Percentiles rank a stretch among this genome's conserved stretches.
phyloP scores from a whole-genome alignment of 2,797 vertebrate genomes.

The Cephalopachus bancanus region DNA sequence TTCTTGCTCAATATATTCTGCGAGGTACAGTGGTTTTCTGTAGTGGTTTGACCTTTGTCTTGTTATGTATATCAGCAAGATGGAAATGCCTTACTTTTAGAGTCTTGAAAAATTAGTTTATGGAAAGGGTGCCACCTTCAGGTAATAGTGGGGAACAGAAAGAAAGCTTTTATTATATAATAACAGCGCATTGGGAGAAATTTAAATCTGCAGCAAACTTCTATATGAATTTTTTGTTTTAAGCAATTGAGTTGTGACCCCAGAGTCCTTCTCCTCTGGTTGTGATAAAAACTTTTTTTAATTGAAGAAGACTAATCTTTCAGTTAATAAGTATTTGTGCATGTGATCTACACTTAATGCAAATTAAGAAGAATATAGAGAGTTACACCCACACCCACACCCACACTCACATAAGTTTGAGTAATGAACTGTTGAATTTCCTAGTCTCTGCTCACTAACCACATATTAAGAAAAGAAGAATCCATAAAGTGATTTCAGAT shows the following conservation, averaged over 20 bases:
- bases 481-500: slow-evolving; percentile 28
- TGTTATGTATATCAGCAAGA: not conserved
- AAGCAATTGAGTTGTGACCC: slow-evolving; percentile 22
- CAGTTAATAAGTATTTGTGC: slow-evolving; percentile 34
- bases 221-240: slow-evolving; percentile 43
- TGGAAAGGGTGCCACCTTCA: slow-evolving; percentile 78
- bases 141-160: slow-evolving; percentile 43
- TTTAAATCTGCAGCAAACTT: slow-evolving; percentile 37
- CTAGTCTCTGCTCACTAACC: not conserved
- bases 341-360: not conserved
- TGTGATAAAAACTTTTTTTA: slow-evolving; percentile 49
- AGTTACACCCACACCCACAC: not conserved
- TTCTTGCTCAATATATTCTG: slow-evolving; percentile 38
- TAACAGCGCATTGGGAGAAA: not conserved
- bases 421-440: slow-evolving; percentile 55
- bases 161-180: not conserved
- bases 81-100: not conserved
- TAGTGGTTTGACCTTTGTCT: slow-evolving; percentile 69
- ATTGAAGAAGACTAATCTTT: slow-evolving; percentile 7
- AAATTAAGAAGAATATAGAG: slow-evolving; percentile 11
- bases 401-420: not conserved
- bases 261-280: slow-evolving; percentile 11
- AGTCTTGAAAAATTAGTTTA: slow-evolving; percentile 43
- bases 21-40: slow-evolving; percentile 34
- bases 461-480: slow-evolving; percentile 33